Evolutionary conservation across 2,888 invertebrate genomes (phyloP).

Genomic region (Hypercompe scribonia): DNA sequence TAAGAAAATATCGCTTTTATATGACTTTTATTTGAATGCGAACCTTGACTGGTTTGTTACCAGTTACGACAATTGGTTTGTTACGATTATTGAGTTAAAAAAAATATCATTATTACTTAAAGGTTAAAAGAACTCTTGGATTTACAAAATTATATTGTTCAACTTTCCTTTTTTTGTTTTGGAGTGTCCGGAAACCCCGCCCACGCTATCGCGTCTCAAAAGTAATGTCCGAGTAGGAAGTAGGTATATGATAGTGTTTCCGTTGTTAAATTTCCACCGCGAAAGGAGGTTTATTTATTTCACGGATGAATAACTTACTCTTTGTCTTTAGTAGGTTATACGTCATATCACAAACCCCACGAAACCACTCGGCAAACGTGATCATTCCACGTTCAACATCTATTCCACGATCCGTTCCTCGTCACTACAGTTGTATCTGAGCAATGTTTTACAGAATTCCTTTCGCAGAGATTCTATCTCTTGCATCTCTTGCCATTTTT

Average conservation of each 20-base stretch:
- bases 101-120: not conserved
- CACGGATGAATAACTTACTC: not conserved
- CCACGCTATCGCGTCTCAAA: not conserved
- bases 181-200: not conserved
- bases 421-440: not conserved
- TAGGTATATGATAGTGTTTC: not conserved
- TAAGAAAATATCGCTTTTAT: not conserved
- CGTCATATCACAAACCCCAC: not conserved
- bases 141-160: not conserved
- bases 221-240: not conserved
- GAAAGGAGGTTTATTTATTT: not conserved
- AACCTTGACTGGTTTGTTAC: conserved; percentile 10
- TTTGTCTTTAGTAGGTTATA: not conserved
- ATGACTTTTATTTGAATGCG: conserved; percentile 5
- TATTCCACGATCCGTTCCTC: not conserved
- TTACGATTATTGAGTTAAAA: not conserved
- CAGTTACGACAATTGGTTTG: conserved; percentile 6
- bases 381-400: too few species aligned
- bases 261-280: not conserved
- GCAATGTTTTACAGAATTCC: not conserved
- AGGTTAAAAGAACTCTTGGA: not conserved
- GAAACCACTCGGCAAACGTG: not conserved
- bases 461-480: not conserved
- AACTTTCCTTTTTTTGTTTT: not conserved
- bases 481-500: not conserved